Percentiles rank a stretch among this genome's conserved stretches.
phyloP scores from a whole-genome alignment of 2,113 vertebrate genomes.

The Platysteira castanea region DNA sequence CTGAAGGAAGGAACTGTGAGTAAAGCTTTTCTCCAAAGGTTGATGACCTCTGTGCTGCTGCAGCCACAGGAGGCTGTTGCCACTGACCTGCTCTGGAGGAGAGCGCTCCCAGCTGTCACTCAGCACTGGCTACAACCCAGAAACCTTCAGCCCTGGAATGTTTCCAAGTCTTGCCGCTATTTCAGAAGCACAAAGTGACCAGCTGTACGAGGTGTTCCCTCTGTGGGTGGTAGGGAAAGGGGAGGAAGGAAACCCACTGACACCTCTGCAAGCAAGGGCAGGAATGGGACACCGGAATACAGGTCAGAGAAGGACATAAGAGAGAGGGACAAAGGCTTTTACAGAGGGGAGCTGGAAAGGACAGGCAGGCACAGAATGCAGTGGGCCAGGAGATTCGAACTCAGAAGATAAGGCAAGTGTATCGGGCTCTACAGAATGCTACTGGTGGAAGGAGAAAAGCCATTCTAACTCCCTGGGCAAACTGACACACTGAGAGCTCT shows the following conservation, averaged over 20 bases:
- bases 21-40: not conserved
- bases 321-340: not conserved
- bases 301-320: not conserved
- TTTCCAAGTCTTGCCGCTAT: not conserved
- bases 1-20: not conserved
- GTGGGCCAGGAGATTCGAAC: not conserved
- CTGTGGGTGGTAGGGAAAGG: not conserved
- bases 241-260: not conserved
- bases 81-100: not conserved
- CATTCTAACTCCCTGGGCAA: not conserved
- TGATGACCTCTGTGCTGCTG: not conserved
- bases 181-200: not conserved
- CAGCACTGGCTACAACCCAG: not conserved
- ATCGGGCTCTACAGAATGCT: not conserved
- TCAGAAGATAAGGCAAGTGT: not conserved
- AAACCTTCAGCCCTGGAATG: not conserved
- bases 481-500: not conserved
- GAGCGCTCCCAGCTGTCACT: not conserved
- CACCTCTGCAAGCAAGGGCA: not conserved
- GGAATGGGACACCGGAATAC: not conserved
- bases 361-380: not conserved
- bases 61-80: not conserved
- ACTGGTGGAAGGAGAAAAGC: not conserved
- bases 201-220: constrained; percentile 25
- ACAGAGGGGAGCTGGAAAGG: not conserved